Conservation (phyloP, 2,113 vertebrate genomes). For the Apus apus region DNA sequence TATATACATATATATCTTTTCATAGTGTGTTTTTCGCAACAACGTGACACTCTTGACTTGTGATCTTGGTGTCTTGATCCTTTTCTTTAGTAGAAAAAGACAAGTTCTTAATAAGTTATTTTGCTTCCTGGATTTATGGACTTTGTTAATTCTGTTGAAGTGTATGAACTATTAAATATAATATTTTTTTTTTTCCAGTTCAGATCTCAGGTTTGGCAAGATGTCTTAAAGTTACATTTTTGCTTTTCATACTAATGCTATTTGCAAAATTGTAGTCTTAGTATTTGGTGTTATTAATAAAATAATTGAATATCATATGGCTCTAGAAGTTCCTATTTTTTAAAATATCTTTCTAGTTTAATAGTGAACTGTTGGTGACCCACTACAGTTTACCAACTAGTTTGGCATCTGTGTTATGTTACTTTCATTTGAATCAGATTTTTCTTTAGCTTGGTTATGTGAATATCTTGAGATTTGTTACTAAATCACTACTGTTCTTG, state of each 20-base stretch:
- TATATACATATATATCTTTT: not conserved
- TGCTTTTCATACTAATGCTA: not conserved
- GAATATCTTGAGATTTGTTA: not conserved
- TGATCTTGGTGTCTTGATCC: not conserved
- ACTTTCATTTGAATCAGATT: not conserved
- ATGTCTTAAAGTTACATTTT: not conserved
- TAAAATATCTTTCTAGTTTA: not conserved
- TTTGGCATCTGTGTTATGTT: not conserved
- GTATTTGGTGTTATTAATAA: not conserved
- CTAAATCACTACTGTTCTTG: not conserved
- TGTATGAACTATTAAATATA: not conserved
- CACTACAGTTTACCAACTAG: not conserved
- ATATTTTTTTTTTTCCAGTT: not conserved
- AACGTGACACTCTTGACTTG: not conserved
- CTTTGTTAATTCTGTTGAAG: not conserved
- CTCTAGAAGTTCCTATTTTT: not conserved
- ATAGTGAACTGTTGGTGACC: not conserved
- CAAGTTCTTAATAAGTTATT: not conserved
- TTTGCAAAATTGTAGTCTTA: not conserved
- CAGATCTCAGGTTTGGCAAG: not conserved
- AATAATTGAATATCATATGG: not conserved
- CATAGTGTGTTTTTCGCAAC: not conserved
- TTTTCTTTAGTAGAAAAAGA: not conserved
- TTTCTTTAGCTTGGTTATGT: not conserved
- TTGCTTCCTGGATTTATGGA: not conserved